Conservation (phyloP, 2,888 invertebrate species). For the Tigriopus californicus region DNA sequence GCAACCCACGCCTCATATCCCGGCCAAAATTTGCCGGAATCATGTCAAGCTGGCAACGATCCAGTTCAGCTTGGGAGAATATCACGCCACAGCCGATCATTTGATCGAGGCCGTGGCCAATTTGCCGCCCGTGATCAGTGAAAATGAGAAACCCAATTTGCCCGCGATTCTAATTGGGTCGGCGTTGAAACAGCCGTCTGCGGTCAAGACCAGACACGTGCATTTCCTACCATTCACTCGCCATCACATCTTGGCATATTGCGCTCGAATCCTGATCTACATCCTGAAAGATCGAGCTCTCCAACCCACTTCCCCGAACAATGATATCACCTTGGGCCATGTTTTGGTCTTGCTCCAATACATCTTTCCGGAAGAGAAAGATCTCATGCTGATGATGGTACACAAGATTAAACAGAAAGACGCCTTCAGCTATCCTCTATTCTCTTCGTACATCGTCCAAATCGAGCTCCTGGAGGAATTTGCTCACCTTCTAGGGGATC, state of each 20-base stretch:
- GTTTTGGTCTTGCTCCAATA: slow-evolving; percentile 6
- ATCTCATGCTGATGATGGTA: slow-evolving; percentile 1
- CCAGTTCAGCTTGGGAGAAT: background rate
- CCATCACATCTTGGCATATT: background rate
- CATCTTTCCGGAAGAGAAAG: background rate
- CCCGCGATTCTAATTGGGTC: background rate
- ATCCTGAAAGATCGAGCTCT: background rate
- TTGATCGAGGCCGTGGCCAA: background rate
- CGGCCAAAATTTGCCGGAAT: background rate
- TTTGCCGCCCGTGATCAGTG: background rate
- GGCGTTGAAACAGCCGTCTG: too few species aligned
- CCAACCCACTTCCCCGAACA: background rate
- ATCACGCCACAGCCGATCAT: background rate
- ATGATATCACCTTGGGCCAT: slow-evolving; percentile 2
- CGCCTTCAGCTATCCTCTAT: background rate
- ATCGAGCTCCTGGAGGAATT: slow-evolving; percentile 11
- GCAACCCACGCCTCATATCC: background rate
- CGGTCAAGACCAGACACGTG: slow-evolving; percentile 1
- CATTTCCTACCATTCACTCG: background rate
- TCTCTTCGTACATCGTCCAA: background rate
- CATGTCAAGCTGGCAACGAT: slow-evolving; percentile 1
- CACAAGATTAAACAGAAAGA: background rate
- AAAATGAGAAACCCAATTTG: background rate
- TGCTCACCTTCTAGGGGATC: background rate
- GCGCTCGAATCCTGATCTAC: background rate